These are phyloP conservation scores for Dicranocentrus wangi DNA, from an alignment of 2,888 invertebrate genomes.

Conservation along the genomic window DNA sequence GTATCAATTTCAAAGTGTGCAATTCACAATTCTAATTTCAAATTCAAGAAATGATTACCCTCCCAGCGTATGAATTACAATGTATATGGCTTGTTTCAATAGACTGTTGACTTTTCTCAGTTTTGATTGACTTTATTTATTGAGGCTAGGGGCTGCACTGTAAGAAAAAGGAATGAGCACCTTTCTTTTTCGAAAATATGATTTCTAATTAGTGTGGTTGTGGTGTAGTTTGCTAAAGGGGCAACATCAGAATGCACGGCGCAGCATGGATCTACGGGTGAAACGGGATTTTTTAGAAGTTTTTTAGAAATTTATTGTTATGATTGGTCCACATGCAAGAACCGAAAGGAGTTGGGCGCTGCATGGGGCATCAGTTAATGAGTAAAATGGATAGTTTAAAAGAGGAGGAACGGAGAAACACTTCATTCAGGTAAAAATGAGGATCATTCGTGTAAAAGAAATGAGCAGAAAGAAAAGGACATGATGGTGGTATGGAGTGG, in stretches of 20 bases:
- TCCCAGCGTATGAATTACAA: constrained; percentile 11
- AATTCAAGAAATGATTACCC: constrained; percentile 2
- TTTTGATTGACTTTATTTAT: constrained; percentile 16
- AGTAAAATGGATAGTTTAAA: not conserved
- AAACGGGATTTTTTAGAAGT: constrained; percentile 24
- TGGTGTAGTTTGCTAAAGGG: not conserved
- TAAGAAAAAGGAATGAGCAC: not conserved
- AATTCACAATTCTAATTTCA: constrained; percentile 7
- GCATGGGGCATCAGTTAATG: constrained; percentile 21
- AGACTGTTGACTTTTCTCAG: constrained; percentile 27
- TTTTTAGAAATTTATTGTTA: constrained; percentile 13
- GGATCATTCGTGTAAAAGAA: not conserved
- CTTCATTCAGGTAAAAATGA: not conserved
- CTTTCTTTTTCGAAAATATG: constrained; percentile 1
- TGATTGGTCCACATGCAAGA: not conserved
- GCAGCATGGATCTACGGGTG: constrained; percentile 9
- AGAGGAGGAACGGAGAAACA: not conserved
- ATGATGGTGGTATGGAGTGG: not conserved
- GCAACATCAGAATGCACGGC: constrained; percentile 9
- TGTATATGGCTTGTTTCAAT: constrained; percentile 15
- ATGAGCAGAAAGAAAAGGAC: not conserved
- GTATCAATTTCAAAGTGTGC: constrained; percentile 47
- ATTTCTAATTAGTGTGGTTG: constrained; percentile 5
- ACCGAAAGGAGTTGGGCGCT: not conserved
- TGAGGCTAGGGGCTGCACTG: not conserved